phyloP scores from a whole-genome alignment of 2,797 vertebrate species.

The Pipistrellus pygmaeus region DNA sequence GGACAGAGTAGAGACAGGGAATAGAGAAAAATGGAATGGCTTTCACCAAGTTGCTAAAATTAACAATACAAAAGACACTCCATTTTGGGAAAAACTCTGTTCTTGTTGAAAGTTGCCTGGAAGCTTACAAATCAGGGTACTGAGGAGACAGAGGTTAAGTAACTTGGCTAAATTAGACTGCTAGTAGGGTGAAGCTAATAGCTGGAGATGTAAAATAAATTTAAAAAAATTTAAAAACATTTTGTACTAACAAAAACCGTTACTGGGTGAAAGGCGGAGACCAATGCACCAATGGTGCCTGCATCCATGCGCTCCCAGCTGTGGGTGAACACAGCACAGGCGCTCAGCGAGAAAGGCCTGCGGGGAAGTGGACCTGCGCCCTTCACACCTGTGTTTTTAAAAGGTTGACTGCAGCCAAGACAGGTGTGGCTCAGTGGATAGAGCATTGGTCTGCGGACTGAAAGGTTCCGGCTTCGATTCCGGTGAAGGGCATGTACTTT shows the following conservation, averaged over 20 bases:
- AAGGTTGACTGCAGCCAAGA: background rate
- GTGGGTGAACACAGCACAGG: too few species aligned
- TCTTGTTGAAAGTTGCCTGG: background rate
- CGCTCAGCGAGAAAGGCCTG: background rate
- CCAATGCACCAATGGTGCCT: background rate
- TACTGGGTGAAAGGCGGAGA: background rate
- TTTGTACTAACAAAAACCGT: background rate
- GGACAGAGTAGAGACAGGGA: background rate
- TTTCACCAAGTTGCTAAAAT: background rate
- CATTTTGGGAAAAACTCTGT: background rate
- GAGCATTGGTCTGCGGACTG: too few species aligned
- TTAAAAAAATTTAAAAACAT: background rate
- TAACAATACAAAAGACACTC: background rate
- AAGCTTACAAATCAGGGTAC: background rate
- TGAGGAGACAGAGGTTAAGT: background rate
- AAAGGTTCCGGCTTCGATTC: too few species aligned
- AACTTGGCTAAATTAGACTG: background rate
- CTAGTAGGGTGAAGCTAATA: accelerated
- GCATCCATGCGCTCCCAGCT: background rate
- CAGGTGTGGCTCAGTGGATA: too few species aligned
- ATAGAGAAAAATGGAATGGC: too few species aligned
- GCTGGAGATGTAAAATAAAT: background rate
- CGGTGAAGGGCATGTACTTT: too few species aligned
- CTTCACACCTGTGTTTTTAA: background rate
- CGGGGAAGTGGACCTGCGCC: background rate